Evolutionary conservation across 2,797 vertebrate genomes (phyloP).

Genomic region (Amblyraja radiata): DNA sequence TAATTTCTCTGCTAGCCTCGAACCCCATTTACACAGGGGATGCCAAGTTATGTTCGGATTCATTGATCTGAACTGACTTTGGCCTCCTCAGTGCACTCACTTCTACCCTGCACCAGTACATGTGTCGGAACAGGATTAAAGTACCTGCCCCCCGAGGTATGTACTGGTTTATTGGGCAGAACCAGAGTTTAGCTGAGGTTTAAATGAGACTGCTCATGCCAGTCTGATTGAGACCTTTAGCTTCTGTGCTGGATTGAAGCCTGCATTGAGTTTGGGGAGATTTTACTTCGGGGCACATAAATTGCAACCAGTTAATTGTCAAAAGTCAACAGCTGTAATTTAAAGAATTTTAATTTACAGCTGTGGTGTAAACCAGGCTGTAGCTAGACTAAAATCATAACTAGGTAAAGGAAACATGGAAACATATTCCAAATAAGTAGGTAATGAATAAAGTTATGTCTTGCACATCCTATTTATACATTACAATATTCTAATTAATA

Average conservation of each 20-base stretch:
- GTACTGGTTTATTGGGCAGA: slow-evolving; percentile 23
- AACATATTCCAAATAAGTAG: slow-evolving; percentile 15
- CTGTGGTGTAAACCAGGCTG: slow-evolving; percentile 33
- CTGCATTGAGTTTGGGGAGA: slow-evolving; percentile 1
- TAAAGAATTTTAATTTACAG: slow-evolving; percentile 31
- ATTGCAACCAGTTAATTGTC: slow-evolving; percentile 4
- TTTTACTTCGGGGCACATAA: slow-evolving; percentile 1
- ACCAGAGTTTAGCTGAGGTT: slow-evolving; percentile 7
- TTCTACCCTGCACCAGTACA: slow-evolving; percentile 8
- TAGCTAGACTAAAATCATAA: slow-evolving; percentile 11
- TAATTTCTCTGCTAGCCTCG: slow-evolving; percentile 49
- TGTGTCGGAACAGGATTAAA: slow-evolving; percentile 31
- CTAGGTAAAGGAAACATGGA: neutral
- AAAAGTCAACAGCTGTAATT: slow-evolving; percentile 33
- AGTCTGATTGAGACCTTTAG: slow-evolving; percentile 11
- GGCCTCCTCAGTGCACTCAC: slow-evolving; percentile 30
- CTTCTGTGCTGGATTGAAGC: slow-evolving; percentile 1
- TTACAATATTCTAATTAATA: slow-evolving; percentile 11
- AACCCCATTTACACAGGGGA: slow-evolving; percentile 36
- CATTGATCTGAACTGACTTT: slow-evolving; percentile 24
- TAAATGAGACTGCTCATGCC: slow-evolving; percentile 7
- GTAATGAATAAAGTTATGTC: neutral
- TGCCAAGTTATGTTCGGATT: slow-evolving; percentile 28
- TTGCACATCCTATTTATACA: neutral
- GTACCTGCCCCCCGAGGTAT: slow-evolving; percentile 27